Evolutionary conservation across 2,797 vertebrate genomes (phyloP).

Genomic region (Vespertilio murinus): DNA sequence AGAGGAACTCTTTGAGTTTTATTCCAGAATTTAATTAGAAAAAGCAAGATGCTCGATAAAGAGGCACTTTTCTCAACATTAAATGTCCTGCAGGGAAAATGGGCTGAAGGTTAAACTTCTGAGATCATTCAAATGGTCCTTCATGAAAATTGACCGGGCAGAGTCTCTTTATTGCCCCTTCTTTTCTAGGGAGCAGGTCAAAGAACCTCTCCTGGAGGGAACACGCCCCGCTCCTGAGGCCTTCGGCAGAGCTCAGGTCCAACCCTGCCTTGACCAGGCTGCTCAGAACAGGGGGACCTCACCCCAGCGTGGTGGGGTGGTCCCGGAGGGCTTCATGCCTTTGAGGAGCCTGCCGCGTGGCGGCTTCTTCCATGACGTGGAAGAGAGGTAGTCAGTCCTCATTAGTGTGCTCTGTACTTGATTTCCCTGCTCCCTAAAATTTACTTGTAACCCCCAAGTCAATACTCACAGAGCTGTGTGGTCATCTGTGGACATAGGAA

Average conservation of each 20-base stretch:
- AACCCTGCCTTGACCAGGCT: background rate
- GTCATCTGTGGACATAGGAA: background rate
- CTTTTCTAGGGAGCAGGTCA: background rate
- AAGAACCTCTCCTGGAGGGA: background rate
- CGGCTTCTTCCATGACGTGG: background rate
- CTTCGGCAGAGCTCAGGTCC: background rate
- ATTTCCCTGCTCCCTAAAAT: background rate
- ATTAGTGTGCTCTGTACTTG: background rate
- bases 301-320: background rate
- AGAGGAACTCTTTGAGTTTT: background rate
- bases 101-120: background rate
- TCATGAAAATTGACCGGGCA: background rate
- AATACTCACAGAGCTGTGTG: background rate
- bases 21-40: slow-evolving; percentile 57
- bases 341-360: background rate
- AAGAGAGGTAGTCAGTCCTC: background rate
- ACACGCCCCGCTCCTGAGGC: background rate
- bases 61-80: background rate
- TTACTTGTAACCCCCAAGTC: background rate
- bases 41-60: slow-evolving; percentile 32
- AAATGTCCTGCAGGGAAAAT: slow-evolving; percentile 12
- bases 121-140: background rate
- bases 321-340: background rate
- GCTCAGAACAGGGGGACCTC: background rate
- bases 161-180: background rate